Evolutionary conservation across 2,888 invertebrate genomes (phyloP), one percentile per base, ranked within the genome.

Genomic region (Lacanobia oleracea): DNA sequence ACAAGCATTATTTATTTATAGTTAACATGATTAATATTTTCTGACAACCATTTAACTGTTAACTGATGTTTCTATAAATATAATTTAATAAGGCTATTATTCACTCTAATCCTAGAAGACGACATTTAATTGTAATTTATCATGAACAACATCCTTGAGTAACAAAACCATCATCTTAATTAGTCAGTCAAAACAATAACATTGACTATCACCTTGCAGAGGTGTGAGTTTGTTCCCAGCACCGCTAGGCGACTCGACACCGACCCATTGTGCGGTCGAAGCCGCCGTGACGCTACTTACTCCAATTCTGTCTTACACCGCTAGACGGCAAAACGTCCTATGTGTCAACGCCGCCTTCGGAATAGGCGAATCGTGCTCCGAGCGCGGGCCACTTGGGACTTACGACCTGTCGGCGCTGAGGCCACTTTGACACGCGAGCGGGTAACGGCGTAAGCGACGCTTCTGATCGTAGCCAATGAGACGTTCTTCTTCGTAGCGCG

Each of bases 261-360:
- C 93, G 91, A 90, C 91, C 93, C 91, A 95, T 96, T 96, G 95
- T 95, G 95, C 94, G 94, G 94, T 92, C 94, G 93, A 93, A 93
- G 92, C 93, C 93, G 94, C 93, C 95, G 94, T 95, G 95, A 94
- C 94, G 95, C 95, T 96, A 95, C 95, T 95, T 95, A 96, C 95
- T 96, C 95, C 94, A 95, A 95, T 95, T 96, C 95, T 94, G 95
- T 94, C 94, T 92, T 86, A 85, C 79, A 64, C 75, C 43, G 64
- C 87, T 83, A 91, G 91, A 90, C 91, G 70, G 51, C 79, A 87
- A 86, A 95, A 95, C 89, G 93, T 83, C 94, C 72, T 93, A 96
- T 91, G 89, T 86, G 81, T 75, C 89, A 79, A 86, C 87, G 77
- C 83, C 80, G 82, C 87, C 91, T 90, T 90, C 86, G 80, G 70